Conservation (phyloP, 1,140 invertebrate genomes). For the Ladona fulva region DNA sequence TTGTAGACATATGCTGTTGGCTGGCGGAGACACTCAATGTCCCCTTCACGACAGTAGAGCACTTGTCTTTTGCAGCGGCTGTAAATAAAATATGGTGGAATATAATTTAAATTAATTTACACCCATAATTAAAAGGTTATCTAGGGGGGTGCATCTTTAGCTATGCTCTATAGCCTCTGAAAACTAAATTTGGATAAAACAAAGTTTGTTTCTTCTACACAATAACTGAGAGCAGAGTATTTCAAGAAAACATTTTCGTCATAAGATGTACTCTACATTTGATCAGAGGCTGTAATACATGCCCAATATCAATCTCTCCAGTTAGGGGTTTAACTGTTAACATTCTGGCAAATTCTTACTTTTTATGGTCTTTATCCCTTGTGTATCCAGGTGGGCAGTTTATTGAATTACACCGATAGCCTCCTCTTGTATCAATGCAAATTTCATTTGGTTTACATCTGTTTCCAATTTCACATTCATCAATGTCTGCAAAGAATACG, state of each 20-base stretch:
- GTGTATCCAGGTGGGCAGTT: slow-evolving; percentile 75
- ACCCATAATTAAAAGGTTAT: too few relatives aligned
- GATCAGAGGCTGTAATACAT: too few relatives aligned
- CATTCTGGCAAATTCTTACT: slow-evolving; percentile 44
- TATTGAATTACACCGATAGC: slow-evolving; percentile 77
- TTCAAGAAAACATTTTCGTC: too few relatives aligned
- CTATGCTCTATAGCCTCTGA: too few relatives aligned
- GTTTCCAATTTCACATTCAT: slow-evolving; percentile 60
- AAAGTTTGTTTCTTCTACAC: too few relatives aligned
- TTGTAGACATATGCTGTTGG: slow-evolving; percentile 82
- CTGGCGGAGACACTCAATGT: slow-evolving; percentile 58
- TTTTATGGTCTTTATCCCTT: slow-evolving; percentile 57
- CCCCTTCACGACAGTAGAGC: slow-evolving; percentile 54
- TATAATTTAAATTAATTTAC: not conserved
- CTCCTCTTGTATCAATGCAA: slow-evolving; percentile 85
- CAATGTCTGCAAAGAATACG: slow-evolving; percentile 70
- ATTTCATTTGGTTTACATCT: slow-evolving; percentile 50
- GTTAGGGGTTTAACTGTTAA: too few relatives aligned
- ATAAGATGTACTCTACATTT: too few relatives aligned
- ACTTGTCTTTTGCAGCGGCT: slow-evolving; percentile 71
- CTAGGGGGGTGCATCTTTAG: too few relatives aligned
- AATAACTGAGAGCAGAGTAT: too few relatives aligned
- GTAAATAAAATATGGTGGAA: slow-evolving; percentile 33
- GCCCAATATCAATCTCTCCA: too few relatives aligned
- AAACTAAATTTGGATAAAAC: too few relatives aligned